Base-by-base conservation (phyloP, 1,140 invertebrate genomes). In the Callitettix versicolor region DNA sequence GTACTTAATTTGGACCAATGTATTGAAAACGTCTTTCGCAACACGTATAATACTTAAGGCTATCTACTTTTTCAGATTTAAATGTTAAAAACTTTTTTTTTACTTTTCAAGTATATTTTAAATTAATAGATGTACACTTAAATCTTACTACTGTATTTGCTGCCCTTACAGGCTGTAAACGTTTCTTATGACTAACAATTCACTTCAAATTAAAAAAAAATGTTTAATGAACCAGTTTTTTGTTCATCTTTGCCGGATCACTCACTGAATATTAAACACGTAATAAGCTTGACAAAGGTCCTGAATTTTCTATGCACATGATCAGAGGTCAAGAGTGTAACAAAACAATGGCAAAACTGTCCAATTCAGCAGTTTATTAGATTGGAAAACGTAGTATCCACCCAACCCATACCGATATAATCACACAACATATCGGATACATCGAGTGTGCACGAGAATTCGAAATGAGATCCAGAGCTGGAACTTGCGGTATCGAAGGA, bases 391-490 rank as follows among this genome's bases (percentile, higher is more conserved):
- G 56, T 65, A 33, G 62, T 64, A 65, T 75, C 74, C 55, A 71
- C 74, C 79, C 79, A 81, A 55, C 77, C 77, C 14, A 77, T 73
- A 59, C 77, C 76, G 63, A 83, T 79, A 30, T 30, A 30, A 66
- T 80, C 77, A 60, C 74, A 80, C 56, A 82, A 71, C 73, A 88
- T 83, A 67, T 88, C 81, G 42, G 82, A 78, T 60, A 89, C 83
- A 66, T 89, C 85, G 20, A 82, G 79, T 52, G 82, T 80, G 66
- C 79, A 81, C 50, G 83, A 81, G 72, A 89, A 90, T 68, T 87
- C 84, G 60, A 90, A 83, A 65, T 88, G 85, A 11, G 85, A 86
- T 1, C 79, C 79, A 15, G 78, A 83, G 61, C 78, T 81, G 36
- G 80, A 82, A 47, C 76, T 80, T 36, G 77, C 76, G 1, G 79